Conservation (phyloP, 2,113 vertebrate species). For the Anguilla rostrata region DNA sequence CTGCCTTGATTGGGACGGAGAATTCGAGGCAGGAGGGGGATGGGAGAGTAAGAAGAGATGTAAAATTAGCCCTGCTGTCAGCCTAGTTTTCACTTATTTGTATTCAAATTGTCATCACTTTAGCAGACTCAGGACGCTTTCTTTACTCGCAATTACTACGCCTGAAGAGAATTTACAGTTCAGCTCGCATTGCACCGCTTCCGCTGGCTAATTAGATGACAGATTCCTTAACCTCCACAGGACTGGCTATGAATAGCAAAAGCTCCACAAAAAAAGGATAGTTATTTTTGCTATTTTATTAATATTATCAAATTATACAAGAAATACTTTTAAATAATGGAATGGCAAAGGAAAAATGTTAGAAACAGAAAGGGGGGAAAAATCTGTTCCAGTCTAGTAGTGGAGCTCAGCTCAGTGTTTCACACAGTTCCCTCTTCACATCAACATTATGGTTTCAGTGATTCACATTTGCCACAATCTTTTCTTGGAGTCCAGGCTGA, state of each 20-base stretch:
- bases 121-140: constrained; percentile 72
- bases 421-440: constrained; percentile 17
- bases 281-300: constrained; percentile 4
- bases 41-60: constrained; percentile 48
- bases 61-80: constrained; percentile 79
- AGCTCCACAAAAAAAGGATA: constrained; percentile 40
- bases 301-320: background rate
- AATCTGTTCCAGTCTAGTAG: background rate
- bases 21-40: constrained; percentile 30
- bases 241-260: constrained; percentile 60
- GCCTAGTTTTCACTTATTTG: constrained; percentile 76
- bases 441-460: constrained; percentile 38
- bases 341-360: no score
- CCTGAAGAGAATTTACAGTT: constrained; percentile 74
- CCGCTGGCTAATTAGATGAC: constrained; percentile 70
- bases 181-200: constrained; percentile 69
- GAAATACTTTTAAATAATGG: no score
- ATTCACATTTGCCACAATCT: background rate
- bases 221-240: constrained; percentile 70
- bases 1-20: constrained; percentile 9
- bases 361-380: no score
- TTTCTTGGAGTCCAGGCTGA: background rate
- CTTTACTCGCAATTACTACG: constrained; percentile 72
- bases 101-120: constrained; percentile 77
- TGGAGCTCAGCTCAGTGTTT: background rate